Evolutionary conservation across 2,888 invertebrate genomes (phyloP).

Genomic region (Balanococcus diminutus): DNA sequence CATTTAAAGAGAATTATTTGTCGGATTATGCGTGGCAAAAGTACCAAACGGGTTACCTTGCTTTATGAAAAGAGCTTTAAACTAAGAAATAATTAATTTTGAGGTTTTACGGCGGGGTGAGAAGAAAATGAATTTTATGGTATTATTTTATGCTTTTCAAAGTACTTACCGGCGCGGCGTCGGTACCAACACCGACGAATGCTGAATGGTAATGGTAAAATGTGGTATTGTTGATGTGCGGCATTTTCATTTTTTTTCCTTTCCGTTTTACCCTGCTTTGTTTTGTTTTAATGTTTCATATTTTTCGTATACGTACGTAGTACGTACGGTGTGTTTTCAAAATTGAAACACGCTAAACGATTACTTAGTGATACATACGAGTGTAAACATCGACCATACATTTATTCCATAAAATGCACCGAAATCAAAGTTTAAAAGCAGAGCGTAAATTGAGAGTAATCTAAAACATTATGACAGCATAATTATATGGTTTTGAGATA

Average conservation of each 20-base stretch:
- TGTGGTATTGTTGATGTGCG: neutral
- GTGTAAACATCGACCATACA: neutral
- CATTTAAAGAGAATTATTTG: conserved; percentile 12
- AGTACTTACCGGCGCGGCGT: neutral
- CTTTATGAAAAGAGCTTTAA: conserved; percentile 6
- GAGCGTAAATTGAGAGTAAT: neutral
- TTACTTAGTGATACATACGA: no score
- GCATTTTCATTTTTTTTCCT: neutral
- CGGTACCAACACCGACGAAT: neutral
- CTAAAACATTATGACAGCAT: neutral
- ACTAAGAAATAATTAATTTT: conserved; percentile 17
- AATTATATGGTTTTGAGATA: neutral
- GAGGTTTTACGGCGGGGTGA: neutral
- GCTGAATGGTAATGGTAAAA: neutral
- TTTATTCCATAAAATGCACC: neutral
- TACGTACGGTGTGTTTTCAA: no score
- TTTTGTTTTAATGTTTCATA: neutral
- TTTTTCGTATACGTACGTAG: no score
- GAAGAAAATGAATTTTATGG: neutral
- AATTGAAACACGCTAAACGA: neutral
- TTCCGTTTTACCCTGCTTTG: neutral
- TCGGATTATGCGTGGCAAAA: conserved; percentile 7
- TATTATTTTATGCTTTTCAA: neutral
- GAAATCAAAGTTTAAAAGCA: neutral
- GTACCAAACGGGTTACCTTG: neutral